Conservation (phyloP, 2,113 vertebrate species). For the Dasyornis broadbenti region DNA sequence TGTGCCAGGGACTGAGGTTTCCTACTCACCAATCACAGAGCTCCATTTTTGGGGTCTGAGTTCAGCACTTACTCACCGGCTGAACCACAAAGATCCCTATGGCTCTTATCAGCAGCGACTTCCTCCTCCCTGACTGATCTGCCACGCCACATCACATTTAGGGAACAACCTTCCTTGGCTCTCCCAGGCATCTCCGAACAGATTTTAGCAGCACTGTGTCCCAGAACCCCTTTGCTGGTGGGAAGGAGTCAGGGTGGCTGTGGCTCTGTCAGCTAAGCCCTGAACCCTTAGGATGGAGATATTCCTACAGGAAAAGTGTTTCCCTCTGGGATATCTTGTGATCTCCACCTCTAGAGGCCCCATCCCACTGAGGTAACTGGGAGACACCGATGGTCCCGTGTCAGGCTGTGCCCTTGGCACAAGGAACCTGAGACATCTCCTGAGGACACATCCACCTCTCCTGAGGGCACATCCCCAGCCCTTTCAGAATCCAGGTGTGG, state of each 20-base stretch:
- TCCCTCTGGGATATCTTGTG: background rate
- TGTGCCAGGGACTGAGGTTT: background rate
- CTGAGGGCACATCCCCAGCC: background rate
- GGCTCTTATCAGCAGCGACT: background rate
- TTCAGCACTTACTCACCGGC: background rate
- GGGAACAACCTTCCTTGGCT: background rate
- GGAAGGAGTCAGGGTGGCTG: background rate
- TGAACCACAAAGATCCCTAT: background rate
- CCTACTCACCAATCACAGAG: background rate
- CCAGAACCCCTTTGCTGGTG: background rate
- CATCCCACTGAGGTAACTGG: accelerated
- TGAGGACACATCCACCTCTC: background rate
- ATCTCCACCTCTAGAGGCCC: background rate
- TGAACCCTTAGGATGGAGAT: background rate
- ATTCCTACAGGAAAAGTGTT: background rate
- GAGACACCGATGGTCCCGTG: accelerated
- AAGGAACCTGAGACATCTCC: background rate
- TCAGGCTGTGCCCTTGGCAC: background rate
- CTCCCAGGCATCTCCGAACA: background rate
- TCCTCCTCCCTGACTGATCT: background rate
- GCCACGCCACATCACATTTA: accelerated
- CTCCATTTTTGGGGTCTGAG: background rate
- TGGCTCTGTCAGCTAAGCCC: background rate
- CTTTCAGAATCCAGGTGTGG: background rate
- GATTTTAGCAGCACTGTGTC: background rate